phyloP scores from a whole-genome alignment of 2,797 vertebrate genomes.

The Crocodylus rhombifer region DNA sequence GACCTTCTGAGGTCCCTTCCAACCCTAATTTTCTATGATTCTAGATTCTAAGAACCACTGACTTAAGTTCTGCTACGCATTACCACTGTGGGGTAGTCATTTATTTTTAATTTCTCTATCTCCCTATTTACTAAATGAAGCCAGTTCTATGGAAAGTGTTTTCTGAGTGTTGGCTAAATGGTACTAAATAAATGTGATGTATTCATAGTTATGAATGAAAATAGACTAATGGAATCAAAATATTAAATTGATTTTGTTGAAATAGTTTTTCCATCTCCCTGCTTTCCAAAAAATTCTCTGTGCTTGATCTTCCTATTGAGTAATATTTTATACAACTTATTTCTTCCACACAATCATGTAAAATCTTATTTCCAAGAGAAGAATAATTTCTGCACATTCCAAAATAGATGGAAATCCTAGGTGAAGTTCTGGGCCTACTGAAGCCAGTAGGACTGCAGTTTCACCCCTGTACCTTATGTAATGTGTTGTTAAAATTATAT shows the following conservation, averaged over 20 bases:
- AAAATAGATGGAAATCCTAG: slow-evolving; percentile 1
- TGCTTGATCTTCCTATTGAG: not conserved
- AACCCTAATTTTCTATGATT: not conserved
- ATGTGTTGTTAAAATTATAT: slow-evolving; percentile 24
- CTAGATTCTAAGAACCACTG: not conserved
- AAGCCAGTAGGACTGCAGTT: slow-evolving; percentile 1
- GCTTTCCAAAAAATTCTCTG: not conserved
- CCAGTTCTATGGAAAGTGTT: not conserved
- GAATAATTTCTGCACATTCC: not conserved
- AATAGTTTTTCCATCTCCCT: not conserved
- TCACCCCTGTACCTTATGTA: slow-evolving; percentile 6
- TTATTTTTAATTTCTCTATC: not conserved
- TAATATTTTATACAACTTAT: not conserved
- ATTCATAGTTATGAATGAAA: not conserved
- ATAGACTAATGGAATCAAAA: not conserved
- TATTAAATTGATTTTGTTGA: not conserved
- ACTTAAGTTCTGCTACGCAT: not conserved
- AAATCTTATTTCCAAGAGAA: slow-evolving; percentile 36
- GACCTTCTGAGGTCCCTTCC: no score
- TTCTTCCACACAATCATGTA: not conserved
- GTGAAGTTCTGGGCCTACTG: not conserved
- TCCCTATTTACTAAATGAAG: not conserved
- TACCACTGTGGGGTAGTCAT: not conserved
- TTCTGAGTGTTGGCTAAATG: not conserved
- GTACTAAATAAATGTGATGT: not conserved